A percentile compares a stretch with the other conserved stretches of the same genome.
phyloP scores from a whole-genome alignment of 2,113 vertebrate genomes.

The Oenanthe melanoleuca region DNA sequence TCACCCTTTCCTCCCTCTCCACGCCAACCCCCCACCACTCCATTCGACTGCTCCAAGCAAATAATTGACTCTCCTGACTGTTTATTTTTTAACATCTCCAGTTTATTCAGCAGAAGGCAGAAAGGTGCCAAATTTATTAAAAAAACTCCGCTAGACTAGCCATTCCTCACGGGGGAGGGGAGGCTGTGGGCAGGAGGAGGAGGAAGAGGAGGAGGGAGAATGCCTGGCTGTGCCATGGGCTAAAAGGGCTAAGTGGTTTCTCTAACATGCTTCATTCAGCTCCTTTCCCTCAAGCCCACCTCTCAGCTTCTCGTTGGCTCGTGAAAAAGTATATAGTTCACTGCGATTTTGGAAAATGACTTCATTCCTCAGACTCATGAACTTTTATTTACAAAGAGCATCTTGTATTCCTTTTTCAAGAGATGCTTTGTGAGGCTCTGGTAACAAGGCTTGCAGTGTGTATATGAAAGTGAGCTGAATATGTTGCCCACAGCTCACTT shows the following conservation, averaged over 20 bases:
- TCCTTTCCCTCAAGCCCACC: constrained; percentile 32
- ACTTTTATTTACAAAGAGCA: constrained; percentile 86
- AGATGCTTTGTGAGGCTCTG: constrained; percentile 78
- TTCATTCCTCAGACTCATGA: constrained; percentile 78
- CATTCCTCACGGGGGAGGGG: constrained; percentile 14
- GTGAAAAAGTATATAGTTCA: constrained; percentile 69
- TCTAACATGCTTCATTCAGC: constrained; percentile 30
- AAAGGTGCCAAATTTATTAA: constrained; percentile 20
- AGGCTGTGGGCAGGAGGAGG: neutral
- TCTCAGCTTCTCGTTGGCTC: neutral
- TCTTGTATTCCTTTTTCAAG: constrained; percentile 82
- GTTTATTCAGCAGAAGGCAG: constrained; percentile 10
- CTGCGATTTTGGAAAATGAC: constrained; percentile 73
- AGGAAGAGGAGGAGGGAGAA: neutral
- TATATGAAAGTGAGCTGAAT: constrained; percentile 59
- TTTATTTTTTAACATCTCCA: constrained; percentile 8
- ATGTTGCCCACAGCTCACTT: constrained; percentile 54
- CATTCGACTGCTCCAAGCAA: neutral
- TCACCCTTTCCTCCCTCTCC: neutral
- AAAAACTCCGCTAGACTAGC: fast-evolving
- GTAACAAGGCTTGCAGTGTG: constrained; percentile 81
- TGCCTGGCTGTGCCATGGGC: constrained; percentile 8
- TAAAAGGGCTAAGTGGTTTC: constrained; percentile 16
- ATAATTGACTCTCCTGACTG: neutral
- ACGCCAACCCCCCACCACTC: neutral